These are phyloP conservation scores for Saccostrea echinata DNA, from an alignment of 1,140 invertebrate species.

Conservation along the genomic window DNA sequence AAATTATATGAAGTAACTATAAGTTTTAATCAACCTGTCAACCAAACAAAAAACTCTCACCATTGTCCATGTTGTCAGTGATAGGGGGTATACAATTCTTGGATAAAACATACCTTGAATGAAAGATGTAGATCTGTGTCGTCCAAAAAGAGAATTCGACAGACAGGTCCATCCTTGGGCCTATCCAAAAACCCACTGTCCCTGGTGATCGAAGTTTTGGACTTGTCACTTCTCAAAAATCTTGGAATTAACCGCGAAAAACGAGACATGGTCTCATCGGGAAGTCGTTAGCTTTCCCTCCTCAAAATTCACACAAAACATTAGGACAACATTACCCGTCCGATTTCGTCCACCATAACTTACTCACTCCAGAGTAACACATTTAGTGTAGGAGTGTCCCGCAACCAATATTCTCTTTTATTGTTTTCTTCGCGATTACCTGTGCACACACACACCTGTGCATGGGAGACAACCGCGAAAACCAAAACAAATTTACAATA, in stretches of 20 bases:
- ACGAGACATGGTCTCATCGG: slow-evolving; percentile 44
- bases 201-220: slow-evolving; percentile 34
- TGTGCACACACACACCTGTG: not conserved
- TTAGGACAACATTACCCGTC: not conserved
- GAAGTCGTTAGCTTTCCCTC: not conserved
- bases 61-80: not conserved
- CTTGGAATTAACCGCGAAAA: slow-evolving; percentile 68
- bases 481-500: slow-evolving; percentile 30
- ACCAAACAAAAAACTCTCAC: not conserved
- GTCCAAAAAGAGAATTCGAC: slow-evolving; percentile 69
- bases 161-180: slow-evolving; percentile 57
- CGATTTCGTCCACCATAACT: slow-evolving; percentile 20
- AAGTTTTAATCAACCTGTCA: not conserved
- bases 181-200: slow-evolving; percentile 48
- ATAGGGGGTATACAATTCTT: not conserved
- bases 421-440: slow-evolving; percentile 14
- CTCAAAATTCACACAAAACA: not conserved
- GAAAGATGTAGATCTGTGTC: slow-evolving; percentile 67
- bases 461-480: slow-evolving; percentile 18
- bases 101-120: slow-evolving; percentile 68
- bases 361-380: not conserved
- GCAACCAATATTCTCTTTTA: slow-evolving; percentile 22
- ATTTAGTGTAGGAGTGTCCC: not conserved
- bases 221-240: slow-evolving; percentile 67
- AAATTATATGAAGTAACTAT: not conserved